Conservation (phyloP, 2,797 vertebrate species). For the Pangasius sanitwongsei region DNA sequence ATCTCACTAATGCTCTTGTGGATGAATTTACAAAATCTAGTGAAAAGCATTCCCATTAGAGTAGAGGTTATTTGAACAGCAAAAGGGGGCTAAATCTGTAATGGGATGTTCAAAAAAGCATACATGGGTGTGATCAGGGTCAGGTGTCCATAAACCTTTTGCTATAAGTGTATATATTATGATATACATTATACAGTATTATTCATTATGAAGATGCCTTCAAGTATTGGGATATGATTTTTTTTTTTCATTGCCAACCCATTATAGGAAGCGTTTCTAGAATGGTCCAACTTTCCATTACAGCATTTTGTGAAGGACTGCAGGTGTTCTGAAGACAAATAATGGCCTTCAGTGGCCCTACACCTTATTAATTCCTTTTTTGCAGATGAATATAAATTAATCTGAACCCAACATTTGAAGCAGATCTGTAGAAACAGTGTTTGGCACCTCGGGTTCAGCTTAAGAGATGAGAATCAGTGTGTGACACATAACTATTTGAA, state of each 20-base stretch:
- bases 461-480: not conserved
- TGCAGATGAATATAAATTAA: not conserved
- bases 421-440: not conserved
- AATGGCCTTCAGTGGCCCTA: not conserved
- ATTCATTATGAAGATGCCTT: not conserved
- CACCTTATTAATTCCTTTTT: not conserved
- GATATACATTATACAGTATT: not conserved
- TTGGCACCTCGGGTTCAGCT: not conserved
- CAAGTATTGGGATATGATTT: not conserved
- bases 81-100: no score
- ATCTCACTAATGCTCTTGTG: no score
- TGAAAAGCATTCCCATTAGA: no score
- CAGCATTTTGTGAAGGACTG: not conserved
- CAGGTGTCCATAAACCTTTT: no score
- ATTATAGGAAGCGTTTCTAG: not conserved
- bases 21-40: no score
- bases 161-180: not conserved
- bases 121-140: no score
- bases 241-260: not conserved
- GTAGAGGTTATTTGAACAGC: no score
- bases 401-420: not conserved
- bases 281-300: not conserved
- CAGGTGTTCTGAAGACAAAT: not conserved
- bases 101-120: no score
- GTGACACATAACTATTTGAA: not conserved